A percentile compares a stretch with the other conserved stretches of the same genome.
phyloP scores from a whole-genome alignment of 1,140 invertebrate genomes.

The Pissodes strobi region DNA sequence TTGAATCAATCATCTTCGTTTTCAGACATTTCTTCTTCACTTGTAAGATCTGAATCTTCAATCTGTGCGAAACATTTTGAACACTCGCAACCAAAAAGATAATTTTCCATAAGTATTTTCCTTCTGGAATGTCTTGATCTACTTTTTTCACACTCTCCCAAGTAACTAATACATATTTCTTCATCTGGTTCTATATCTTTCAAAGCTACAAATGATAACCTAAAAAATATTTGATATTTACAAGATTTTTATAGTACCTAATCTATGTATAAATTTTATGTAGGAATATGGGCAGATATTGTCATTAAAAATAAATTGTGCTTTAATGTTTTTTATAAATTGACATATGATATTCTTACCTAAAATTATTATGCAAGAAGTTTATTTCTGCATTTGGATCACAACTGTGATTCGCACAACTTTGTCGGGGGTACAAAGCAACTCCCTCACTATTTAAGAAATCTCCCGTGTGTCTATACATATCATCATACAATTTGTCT shows the following conservation, averaged over 20 bases:
- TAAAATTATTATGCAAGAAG: conserved; percentile 83
- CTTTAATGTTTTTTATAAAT: no score
- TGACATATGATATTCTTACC: no score
- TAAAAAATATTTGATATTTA: no score
- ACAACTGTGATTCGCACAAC: conserved; percentile 91
- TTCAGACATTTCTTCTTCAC: conserved; percentile 64
- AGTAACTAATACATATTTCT: conserved; percentile 90
- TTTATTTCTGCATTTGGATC: conserved; percentile 83
- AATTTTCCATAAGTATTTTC: conserved; percentile 81
- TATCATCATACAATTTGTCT: conserved; percentile 80
- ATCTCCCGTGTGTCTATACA: conserved; percentile 82
- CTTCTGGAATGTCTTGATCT: conserved; percentile 85
- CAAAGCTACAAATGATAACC: conserved; percentile 74
- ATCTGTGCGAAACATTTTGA: conserved; percentile 75
- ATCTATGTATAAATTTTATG: no score
- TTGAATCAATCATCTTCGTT: conserved; percentile 59
- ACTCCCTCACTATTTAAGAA: conserved; percentile 95
- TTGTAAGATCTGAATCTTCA: conserved; percentile 81
- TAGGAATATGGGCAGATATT: no score
- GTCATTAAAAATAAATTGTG: no score
- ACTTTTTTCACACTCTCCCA: conserved; percentile 81
- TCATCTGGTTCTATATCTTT: conserved; percentile 78
- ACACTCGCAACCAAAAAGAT: conserved; percentile 84
- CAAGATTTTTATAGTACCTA: no score
- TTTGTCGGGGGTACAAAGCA: conserved; percentile 83